Conservation (phyloP, 1,140 invertebrate genomes). For the Aphidius gifuensis region DNA sequence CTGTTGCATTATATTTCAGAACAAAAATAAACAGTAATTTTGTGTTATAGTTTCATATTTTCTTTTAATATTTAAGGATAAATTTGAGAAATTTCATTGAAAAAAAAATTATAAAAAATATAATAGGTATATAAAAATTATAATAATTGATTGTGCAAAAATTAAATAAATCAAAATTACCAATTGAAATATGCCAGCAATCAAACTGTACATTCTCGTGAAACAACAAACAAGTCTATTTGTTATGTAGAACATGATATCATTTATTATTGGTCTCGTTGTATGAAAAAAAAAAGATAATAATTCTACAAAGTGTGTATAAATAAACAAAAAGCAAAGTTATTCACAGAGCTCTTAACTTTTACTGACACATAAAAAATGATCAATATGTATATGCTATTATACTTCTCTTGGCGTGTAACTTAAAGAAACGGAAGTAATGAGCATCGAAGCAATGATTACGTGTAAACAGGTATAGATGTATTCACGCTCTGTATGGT, state of each 20-base stretch:
- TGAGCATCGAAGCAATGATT: constrained; percentile 34
- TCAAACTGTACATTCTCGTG: constrained; percentile 12
- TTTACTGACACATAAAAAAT: background rate
- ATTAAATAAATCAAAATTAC: background rate
- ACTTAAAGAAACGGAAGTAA: constrained; percentile 19
- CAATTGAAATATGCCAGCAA: constrained; percentile 4
- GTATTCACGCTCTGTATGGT: constrained; percentile 55
- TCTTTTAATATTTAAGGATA: too few species aligned
- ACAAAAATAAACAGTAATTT: too few species aligned
- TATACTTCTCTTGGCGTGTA: background rate
- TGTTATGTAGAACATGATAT: constrained; percentile 16
- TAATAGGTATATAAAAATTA: background rate
- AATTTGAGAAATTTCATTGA: background rate
- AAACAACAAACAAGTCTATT: constrained; percentile 9
- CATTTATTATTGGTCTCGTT: constrained; percentile 25
- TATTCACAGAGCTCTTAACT: background rate
- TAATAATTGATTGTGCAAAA: background rate
- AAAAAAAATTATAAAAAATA: background rate
- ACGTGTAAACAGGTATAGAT: constrained; percentile 39
- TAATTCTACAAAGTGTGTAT: background rate
- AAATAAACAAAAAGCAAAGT: background rate
- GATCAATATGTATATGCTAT: background rate
- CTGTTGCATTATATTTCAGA: too few species aligned
- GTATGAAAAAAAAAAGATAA: constrained; percentile 15
- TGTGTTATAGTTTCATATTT: too few species aligned